A percentile compares a stretch with the other conserved stretches of the same genome.
These are phyloP conservation scores for Moxostoma hubbsi DNA, from an alignment of 2,797 vertebrate species.

Conservation along the genomic window DNA sequence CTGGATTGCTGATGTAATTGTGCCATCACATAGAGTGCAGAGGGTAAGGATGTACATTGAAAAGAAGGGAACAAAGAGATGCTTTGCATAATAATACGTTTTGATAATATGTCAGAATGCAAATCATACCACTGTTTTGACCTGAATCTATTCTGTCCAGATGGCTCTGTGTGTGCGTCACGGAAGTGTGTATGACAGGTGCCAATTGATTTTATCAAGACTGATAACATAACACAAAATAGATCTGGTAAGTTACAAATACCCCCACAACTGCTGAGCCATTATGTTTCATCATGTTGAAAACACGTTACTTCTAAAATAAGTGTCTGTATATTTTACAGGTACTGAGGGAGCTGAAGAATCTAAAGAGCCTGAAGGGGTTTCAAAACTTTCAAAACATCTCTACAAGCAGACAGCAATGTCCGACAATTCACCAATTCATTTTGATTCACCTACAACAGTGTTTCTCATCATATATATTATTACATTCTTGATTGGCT, in stretches of 20 bases:
- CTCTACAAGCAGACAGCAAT: not conserved
- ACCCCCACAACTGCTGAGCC: not conserved
- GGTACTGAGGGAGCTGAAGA: not conserved
- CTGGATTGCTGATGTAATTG: too few species aligned
- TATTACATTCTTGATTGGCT: constrained; percentile 70
- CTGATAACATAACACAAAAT: not conserved
- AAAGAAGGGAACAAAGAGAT: not conserved
- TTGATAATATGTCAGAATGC: not conserved
- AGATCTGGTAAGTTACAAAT: not conserved
- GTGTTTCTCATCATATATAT: constrained; percentile 68
- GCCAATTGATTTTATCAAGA: not conserved
- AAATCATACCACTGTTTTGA: not conserved
- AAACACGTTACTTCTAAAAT: not conserved
- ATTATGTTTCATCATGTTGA: not conserved
- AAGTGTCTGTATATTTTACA: not conserved
- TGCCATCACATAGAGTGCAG: not conserved
- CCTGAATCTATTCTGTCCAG: not conserved
- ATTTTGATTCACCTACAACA: constrained; percentile 1
- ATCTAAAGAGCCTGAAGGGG: too few species aligned
- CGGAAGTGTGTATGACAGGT: not conserved
- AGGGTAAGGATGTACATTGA: too few species aligned
- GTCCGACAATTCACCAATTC: not conserved
- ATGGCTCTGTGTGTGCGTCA: not conserved
- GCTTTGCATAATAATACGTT: not conserved
- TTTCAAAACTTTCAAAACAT: too few species aligned